Conservation (phyloP, 1,140 invertebrate genomes). For the Drosophila dunni region DNA sequence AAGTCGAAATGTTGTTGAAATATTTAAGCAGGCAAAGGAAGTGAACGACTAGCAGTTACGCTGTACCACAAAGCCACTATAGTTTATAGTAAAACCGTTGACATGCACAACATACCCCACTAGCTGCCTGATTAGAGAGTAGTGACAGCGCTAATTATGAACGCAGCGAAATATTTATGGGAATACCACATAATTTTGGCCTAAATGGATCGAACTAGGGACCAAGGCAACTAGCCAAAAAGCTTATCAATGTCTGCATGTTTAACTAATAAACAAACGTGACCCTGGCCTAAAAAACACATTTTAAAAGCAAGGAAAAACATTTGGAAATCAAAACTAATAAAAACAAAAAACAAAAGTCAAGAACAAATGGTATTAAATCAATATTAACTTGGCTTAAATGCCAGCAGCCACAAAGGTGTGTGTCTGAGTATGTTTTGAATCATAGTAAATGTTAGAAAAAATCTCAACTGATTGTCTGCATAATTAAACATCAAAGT, state of each 20-base stretch:
- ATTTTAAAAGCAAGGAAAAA: neutral
- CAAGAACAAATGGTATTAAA: conserved; percentile 6
- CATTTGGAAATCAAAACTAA: conserved; percentile 3
- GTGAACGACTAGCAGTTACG: neutral
- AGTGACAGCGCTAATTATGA: conserved; percentile 9
- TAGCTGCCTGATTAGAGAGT: neutral
- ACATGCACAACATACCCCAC: neutral
- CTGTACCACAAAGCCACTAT: neutral
- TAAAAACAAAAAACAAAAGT: neutral
- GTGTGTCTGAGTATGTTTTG: neutral
- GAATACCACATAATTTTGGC: conserved; percentile 13
- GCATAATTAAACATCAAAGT: neutral
- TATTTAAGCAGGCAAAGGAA: neutral
- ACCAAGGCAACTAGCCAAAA: conserved; percentile 3
- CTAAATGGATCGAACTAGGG: neutral
- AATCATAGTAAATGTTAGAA: conserved; percentile 1
- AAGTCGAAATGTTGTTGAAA: conserved; percentile 10
- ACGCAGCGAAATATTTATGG: conserved; percentile 27
- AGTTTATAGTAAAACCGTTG: neutral
- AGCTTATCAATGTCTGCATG: neutral
- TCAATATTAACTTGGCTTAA: neutral
- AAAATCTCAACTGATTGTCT: neutral
- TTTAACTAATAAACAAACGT: conserved; percentile 2
- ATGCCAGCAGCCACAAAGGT: conserved; percentile 3
- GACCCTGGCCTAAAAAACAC: neutral